Base-by-base conservation (phyloP, 2,113 vertebrate species). In the Heliornis fulica region DNA sequence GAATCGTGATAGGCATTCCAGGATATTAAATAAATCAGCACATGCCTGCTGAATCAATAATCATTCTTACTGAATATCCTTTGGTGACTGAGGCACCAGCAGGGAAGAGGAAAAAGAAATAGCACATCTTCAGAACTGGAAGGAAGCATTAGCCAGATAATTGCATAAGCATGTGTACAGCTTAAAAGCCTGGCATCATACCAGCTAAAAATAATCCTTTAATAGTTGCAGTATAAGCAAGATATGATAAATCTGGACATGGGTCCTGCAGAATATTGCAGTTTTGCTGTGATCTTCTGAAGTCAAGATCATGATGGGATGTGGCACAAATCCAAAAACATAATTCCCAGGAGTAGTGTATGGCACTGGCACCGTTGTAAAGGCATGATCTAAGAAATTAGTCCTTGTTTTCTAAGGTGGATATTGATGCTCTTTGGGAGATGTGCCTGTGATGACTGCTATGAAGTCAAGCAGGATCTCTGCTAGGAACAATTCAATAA, bases 11-110 rank as follows among this genome's bases (percentile, higher is more conserved):
- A 83, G 34, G 26, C 16, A 88, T 93, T 86, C 28, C 4, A 9
- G 60, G 60, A 22, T 74, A 90, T 54, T 89, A 74, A 88, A 68
- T 43, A 94, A 81, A 88, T 81, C 32, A 94, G 63, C 40, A 48
- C 38, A 81, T 0, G 9, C 26, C 34, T 88, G 63, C 41, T 86
- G 43, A 41, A 75, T 68, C 65, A 76, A 29, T 76, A 89, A 43
- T 82, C 15, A 60, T 79, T 82, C 38, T 78, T 45, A 64, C 15
- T 70, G 63, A 90, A 80, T 80, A 88, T 83, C 13, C 0, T 8
- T 63, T 26, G 25, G 34, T 74, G 82, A 74, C 21, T 54, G 54
- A 83, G 41, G 34, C 56, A 45, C 14, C 19, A 88, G 59, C 59
- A 75, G 60, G 84, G 50, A 68, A 51, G 31, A 41, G 6, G 31